Evolutionary conservation across 2,113 vertebrate genomes (phyloP), one percentile per base, ranked within the genome.

Genomic region (Thymallus thymallus): DNA sequence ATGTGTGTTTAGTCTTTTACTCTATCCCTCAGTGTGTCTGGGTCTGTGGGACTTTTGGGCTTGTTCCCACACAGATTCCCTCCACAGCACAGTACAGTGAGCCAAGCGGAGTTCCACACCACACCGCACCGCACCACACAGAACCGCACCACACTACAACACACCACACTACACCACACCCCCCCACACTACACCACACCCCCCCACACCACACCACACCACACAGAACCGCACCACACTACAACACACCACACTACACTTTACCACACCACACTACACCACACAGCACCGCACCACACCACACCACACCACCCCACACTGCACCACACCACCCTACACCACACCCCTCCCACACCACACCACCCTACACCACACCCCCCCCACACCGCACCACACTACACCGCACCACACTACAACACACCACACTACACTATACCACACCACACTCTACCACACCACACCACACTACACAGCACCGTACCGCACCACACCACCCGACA

Each of bases 121-220:
- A 84, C 41, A 84, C 83, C 87, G 6, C 66, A 70, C 85, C 86
- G 10, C 35, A 41, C 35, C 35, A 2, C n/a, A n/a, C n/a, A n/a
- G n/a, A n/a, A n/a, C n/a, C n/a, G n/a, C n/a, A n/a, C n/a, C n/a
- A n/a, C n/a, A n/a, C n/a, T n/a, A n/a, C n/a, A n/a, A n/a, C n/a
- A n/a, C 35, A 41, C 35, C 74, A 68, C 74, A 78, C 79, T 45
- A 76, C 78, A 74, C 75, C 60, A 41, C 35, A 41, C 35, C n/a
- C n/a, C n/a, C n/a, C n/a, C n/a, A n/a, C n/a, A n/a, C n/a, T n/a
- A n/a, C 66, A 70, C 85, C 86, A 41, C 35, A 41, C 35, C 35
- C 0, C n/a, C n/a, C n/a, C n/a, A n/a, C 35, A 41, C 35, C 74
- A 68, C 74, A 78, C 79, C 51, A 76, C 78, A 74, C 75, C 60